Evolutionary conservation across 2,113 vertebrate species (phyloP).

Genomic region (Panurus biarmicus): DNA sequence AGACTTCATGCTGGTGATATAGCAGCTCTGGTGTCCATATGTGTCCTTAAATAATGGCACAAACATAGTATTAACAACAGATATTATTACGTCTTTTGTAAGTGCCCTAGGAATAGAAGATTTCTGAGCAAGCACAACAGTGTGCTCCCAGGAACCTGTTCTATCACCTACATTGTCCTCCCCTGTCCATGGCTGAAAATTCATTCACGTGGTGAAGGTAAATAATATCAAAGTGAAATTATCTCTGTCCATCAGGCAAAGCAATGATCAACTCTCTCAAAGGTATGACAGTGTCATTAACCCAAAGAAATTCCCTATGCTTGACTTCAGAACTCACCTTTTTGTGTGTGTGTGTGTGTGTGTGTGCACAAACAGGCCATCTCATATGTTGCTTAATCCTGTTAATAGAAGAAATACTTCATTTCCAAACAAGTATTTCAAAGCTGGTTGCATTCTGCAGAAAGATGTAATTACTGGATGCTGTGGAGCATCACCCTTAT

Average conservation of each 20-base stretch:
- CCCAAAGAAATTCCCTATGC: neutral
- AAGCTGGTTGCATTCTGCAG: neutral
- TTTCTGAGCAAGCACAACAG: neutral
- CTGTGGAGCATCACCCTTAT: neutral
- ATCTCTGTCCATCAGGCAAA: neutral
- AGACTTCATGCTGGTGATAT: neutral
- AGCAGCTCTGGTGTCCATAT: neutral
- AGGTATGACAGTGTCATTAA: neutral
- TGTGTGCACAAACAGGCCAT: neutral
- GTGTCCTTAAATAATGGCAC: neutral
- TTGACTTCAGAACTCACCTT: neutral
- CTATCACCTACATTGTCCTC: neutral
- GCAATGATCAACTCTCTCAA: neutral
- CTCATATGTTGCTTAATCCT: neutral
- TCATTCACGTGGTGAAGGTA: neutral
- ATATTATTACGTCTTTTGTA: neutral
- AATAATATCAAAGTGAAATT: neutral
- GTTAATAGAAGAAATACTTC: neutral
- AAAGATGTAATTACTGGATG: neutral
- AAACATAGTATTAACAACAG: neutral
- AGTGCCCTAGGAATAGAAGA: neutral
- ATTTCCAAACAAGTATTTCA: neutral
- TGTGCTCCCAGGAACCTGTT: neutral
- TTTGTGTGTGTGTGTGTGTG: neutral
- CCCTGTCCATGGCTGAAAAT: neutral